Conservation (phyloP, 2,113 vertebrate species). For the Typhlomys cinereus region DNA sequence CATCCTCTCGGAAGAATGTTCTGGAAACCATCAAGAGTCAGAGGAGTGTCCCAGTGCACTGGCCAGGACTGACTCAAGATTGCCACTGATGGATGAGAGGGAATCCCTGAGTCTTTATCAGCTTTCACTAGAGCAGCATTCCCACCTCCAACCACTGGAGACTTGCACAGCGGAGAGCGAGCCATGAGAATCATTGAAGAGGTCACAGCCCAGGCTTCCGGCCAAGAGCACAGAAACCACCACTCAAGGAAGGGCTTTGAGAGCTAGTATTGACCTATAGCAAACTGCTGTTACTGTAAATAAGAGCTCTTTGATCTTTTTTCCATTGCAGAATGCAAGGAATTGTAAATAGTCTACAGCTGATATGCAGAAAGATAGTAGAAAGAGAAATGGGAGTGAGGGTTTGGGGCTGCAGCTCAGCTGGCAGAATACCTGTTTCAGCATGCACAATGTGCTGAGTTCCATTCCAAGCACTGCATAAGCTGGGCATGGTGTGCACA, state of each 20-base stretch:
- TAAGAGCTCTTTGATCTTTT: slow-evolving; percentile 17
- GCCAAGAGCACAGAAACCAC: slow-evolving; percentile 22
- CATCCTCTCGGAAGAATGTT: slow-evolving; percentile 20
- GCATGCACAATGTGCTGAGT: not conserved
- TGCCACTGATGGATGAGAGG: not conserved
- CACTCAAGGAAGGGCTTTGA: not conserved
- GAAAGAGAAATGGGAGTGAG: not conserved
- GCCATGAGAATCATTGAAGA: slow-evolving; percentile 60
- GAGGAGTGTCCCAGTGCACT: not conserved
- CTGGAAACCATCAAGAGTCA: slow-evolving; percentile 10
- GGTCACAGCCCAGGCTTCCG: not conserved
- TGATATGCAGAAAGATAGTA: not conserved
- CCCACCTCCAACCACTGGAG: slow-evolving; percentile 55
- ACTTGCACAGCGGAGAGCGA: not conserved
- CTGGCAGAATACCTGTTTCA: not conserved
- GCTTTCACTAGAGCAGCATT: slow-evolving; percentile 22
- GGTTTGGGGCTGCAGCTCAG: no score
- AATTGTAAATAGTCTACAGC: not conserved
- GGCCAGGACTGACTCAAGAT: not conserved
- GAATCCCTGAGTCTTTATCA: slow-evolving; percentile 45
- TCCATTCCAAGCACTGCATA: not conserved
- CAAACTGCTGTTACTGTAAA: slow-evolving; percentile 32
- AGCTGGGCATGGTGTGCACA: accelerated
- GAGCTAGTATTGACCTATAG: slow-evolving; percentile 24
- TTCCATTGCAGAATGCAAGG: slow-evolving; percentile 19